Conservation (phyloP, 2,888 invertebrate species). For the Spodoptera littoralis region DNA sequence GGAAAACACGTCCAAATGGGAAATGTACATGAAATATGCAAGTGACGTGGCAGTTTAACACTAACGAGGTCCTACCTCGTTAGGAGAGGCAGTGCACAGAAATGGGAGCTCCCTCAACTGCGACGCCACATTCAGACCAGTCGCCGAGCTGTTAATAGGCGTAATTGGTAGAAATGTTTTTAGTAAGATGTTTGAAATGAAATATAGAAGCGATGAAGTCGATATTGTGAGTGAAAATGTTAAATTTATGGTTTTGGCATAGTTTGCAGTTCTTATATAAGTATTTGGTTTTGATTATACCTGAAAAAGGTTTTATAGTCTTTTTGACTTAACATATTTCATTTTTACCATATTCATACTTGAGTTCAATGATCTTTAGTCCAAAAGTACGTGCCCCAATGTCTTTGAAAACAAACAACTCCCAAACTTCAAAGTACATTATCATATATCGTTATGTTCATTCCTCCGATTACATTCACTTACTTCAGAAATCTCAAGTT, state of each 20-base stretch:
- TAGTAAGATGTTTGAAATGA: background rate
- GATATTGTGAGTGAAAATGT: too few relatives aligned
- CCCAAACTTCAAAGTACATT: too few relatives aligned
- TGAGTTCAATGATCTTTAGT: too few relatives aligned
- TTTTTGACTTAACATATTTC: too few relatives aligned
- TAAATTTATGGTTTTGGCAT: too few relatives aligned
- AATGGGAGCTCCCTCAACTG: conserved; percentile 52
- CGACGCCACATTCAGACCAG: conserved; percentile 55
- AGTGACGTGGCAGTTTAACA: conserved; percentile 46
- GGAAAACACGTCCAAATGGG: conserved; percentile 20
- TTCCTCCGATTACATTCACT: too few relatives aligned
- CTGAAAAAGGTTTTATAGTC: background rate
- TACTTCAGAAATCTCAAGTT: too few relatives aligned
- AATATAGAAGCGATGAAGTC: too few relatives aligned
- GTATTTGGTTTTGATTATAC: background rate
- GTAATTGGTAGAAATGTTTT: conserved; percentile 53
- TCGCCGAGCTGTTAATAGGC: conserved; percentile 53
- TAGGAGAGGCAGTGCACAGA: conserved; percentile 53
- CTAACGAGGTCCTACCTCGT: conserved; percentile 66
- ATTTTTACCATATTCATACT: too few relatives aligned
- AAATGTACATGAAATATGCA: conserved; percentile 35
- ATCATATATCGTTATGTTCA: too few relatives aligned
- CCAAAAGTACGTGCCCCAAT: too few relatives aligned
- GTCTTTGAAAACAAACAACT: too few relatives aligned
- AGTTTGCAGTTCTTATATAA: conserved; percentile 2